Base-by-base conservation (phyloP, 2,888 invertebrate species). In the Oxyteleia sp. region DNA sequence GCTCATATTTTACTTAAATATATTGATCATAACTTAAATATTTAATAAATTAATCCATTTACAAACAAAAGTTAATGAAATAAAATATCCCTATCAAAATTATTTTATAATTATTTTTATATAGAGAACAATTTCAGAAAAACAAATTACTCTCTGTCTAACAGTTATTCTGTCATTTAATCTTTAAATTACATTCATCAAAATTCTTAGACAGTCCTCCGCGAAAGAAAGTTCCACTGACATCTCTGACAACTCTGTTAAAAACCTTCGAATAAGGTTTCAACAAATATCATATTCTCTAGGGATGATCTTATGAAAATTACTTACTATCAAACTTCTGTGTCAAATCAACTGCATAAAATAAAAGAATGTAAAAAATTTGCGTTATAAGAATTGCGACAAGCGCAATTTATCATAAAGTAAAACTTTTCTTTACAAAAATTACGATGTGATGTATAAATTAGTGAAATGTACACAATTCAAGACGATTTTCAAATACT, bases 211-310 rank as follows among this genome's bases (percentile, higher is more conserved):
- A 79, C 79, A 71, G 55, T 64, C 53, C 15, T 63, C 45, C 3
- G 29, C 20, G 29, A 29, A 64, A 79, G 71, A 71, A 79, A 79
- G 71, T 79, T 79, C 63, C 16, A 64, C 47, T 71, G 71, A 71
- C 69, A 55, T 79, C 32, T 71, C 47, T 38, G 79, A 79, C 79
- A 71, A 71, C 71, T 71, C 64, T 57, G 79, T 79, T 79, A 79
- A 79, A 79, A 79, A 79, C 55, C 71, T 71, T 64, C 64, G 64
- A 63, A 64, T 79, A 79, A 79, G 78, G 47, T 79, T 79, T 57
- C 79, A 57, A 71, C 79, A 71, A 79, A 79, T 79, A 79, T 71
- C 47, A 64, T 79, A 71, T 76, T 76, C 68, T 53, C 71, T 13
- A 13, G 51, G 23, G 63, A 63, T 78, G 78, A 78, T 78, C 69